Evolutionary conservation across 2,888 invertebrate genomes (phyloP).

Genomic region (Selenia dentaria): DNA sequence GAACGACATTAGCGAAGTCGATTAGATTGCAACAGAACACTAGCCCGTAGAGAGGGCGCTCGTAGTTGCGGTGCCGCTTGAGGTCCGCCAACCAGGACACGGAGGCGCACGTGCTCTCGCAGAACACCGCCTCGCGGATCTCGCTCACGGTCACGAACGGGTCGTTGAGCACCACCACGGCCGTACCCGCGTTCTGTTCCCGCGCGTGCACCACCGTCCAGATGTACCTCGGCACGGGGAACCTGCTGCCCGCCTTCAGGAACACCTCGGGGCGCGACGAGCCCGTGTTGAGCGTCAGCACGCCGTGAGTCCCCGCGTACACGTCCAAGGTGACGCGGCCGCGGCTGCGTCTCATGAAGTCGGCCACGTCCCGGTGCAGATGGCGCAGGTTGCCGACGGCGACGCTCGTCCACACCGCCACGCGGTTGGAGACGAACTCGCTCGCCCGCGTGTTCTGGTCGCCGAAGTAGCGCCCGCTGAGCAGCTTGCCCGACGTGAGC

Average conservation of each 20-base stretch:
- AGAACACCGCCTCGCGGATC: constrained; percentile 64
- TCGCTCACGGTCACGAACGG: constrained; percentile 75
- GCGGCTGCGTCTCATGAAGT: constrained; percentile 34
- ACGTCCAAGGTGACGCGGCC: constrained; percentile 44
- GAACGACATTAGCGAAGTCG: constrained; percentile 48
- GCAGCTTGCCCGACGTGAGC: constrained; percentile 56
- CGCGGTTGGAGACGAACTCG: constrained; percentile 64
- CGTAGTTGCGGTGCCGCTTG: constrained; percentile 57
- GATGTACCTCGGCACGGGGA: constrained; percentile 69
- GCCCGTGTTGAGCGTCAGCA: constrained; percentile 41
- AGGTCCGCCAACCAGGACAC: constrained; percentile 60
- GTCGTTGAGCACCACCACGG: constrained; percentile 67
- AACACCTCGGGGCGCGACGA: constrained; percentile 43
- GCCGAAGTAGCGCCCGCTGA: constrained; percentile 61
- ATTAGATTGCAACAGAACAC: constrained; percentile 68
- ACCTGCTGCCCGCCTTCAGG: constrained; percentile 49
- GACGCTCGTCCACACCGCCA: constrained; percentile 67
- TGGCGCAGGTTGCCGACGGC: constrained; percentile 63
- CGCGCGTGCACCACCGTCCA: constrained; percentile 63
- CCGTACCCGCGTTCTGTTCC: constrained; percentile 41
- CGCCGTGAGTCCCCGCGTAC: constrained; percentile 60
- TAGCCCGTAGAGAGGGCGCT: constrained; percentile 64
- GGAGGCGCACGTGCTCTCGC: constrained; percentile 65
- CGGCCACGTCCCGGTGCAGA: constrained; percentile 62
- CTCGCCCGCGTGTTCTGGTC: constrained; percentile 64